Evolutionary conservation across 2,888 invertebrate genomes (phyloP).

Genomic region (Cephus nigrinus): DNA sequence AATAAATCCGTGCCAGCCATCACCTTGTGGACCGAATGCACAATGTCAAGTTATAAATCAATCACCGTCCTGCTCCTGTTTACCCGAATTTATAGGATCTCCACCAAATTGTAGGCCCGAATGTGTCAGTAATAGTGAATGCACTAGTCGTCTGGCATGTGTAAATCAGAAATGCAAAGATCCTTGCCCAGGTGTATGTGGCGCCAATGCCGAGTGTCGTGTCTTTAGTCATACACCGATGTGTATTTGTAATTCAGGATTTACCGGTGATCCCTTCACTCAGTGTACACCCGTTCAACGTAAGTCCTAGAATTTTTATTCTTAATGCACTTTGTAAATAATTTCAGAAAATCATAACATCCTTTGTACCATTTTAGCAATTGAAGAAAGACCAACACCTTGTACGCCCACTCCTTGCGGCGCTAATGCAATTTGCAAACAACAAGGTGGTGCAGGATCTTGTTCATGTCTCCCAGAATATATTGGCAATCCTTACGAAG

Average conservation of each 20-base stretch:
- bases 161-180: conserved; percentile 78
- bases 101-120: conserved; percentile 77
- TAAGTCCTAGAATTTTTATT: conserved; percentile 29
- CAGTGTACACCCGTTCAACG: conserved; percentile 68
- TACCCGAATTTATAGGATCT: conserved; percentile 71
- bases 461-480: conserved; percentile 82
- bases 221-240: conserved; percentile 80
- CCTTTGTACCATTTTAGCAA: background rate
- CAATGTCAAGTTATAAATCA: conserved; percentile 74
- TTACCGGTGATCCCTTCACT: conserved; percentile 76
- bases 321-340: background rate
- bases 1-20: conserved; percentile 74
- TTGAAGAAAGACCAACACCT: conserved; percentile 62
- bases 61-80: conserved; percentile 76
- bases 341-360: background rate
- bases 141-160: conserved; percentile 74
- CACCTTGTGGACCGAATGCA: conserved; percentile 77
- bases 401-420: conserved; percentile 78
- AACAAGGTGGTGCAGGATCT: conserved; percentile 73
- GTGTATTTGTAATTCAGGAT: conserved; percentile 73
- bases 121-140: conserved; percentile 77
- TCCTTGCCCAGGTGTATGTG: conserved; percentile 78
- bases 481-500: conserved; percentile 78
- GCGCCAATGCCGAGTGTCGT: conserved; percentile 77
- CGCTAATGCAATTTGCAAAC: conserved; percentile 70